These are phyloP conservation scores for Fabriciana adippe DNA, from an alignment of 2,888 invertebrate genomes.

Conservation along the genomic window DNA sequence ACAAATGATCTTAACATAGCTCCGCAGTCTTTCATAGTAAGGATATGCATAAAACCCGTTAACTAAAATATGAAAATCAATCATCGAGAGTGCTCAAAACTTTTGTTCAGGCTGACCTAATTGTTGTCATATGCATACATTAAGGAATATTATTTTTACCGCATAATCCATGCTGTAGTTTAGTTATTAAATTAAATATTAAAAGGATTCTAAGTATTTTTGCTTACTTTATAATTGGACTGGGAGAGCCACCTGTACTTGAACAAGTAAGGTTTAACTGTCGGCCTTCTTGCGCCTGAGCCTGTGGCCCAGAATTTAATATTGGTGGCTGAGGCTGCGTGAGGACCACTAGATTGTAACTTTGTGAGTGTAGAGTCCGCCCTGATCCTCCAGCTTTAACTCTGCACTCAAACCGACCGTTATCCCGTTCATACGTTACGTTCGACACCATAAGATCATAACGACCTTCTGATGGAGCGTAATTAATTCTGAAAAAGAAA, in stretches of 20 bases:
- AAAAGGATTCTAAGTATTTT: neutral
- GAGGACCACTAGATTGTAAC: slow-evolving; percentile 91
- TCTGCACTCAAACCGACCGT: slow-evolving; percentile 95
- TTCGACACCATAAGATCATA: slow-evolving; percentile 95
- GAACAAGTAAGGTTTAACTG: slow-evolving; percentile 90
- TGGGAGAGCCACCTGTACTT: slow-evolving; percentile 94
- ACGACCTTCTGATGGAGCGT: slow-evolving; percentile 89
- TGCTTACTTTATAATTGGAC: slow-evolving; percentile 89
- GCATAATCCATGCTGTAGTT: too few relatives aligned
- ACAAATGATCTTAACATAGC: too few relatives aligned
- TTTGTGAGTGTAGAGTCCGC: slow-evolving; percentile 91
- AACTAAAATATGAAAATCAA: too few relatives aligned
- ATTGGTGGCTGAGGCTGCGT: slow-evolving; percentile 91
- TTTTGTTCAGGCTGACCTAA: too few relatives aligned
- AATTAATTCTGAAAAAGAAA: slow-evolving; percentile 85
- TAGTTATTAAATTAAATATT: too few relatives aligned
- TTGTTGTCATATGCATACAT: too few relatives aligned
- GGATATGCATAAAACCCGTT: too few relatives aligned
- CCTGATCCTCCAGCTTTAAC: slow-evolving; percentile 93
- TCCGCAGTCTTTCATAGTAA: too few relatives aligned
- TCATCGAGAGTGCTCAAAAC: too few relatives aligned
- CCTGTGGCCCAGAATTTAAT: slow-evolving; percentile 88
- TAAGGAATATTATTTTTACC: too few relatives aligned
- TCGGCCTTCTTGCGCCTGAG: slow-evolving; percentile 91
- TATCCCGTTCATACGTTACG: slow-evolving; percentile 94